Percentiles rank a stretch among this genome's conserved stretches.
Evolutionary conservation across 2,888 invertebrate genomes (phyloP).

Genomic region (Scaptomyza polygonia): DNA sequence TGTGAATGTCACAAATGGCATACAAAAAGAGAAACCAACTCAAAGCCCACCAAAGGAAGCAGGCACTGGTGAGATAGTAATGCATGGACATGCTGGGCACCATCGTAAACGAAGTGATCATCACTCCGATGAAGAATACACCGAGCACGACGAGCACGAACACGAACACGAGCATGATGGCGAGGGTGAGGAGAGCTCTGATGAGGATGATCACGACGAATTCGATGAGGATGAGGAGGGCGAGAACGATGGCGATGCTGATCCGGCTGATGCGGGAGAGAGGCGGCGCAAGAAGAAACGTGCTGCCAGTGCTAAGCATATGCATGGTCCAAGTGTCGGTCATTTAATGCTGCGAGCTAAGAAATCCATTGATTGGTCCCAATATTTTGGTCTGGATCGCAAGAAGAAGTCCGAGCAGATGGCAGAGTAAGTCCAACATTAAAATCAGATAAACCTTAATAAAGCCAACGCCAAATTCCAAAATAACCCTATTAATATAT

Average conservation of each 20-base stretch:
- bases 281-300: conserved; percentile 84
- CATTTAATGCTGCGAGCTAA: conserved; percentile 86
- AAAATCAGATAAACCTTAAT: too few species aligned
- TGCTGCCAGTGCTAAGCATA: conserved; percentile 55
- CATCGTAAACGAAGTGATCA: conserved; percentile 82
- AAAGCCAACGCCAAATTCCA: too few species aligned
- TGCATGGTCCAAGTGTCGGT: conserved; percentile 61
- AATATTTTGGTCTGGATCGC: conserved; percentile 94
- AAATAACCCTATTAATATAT: too few species aligned
- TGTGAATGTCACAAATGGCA: conserved; percentile 55
- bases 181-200: conserved; percentile 80
- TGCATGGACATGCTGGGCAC: conserved; percentile 75
- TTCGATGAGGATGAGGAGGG: conserved; percentile 76
- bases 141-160: conserved; percentile 77
- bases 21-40: conserved; percentile 25
- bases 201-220: conserved; percentile 83
- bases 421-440: conserved; percentile 47
- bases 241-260: conserved; percentile 43
- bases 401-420: conserved; percentile 86
- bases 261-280: conserved; percentile 81
- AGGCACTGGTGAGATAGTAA: conserved; percentile 66
- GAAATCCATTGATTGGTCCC: conserved; percentile 94
- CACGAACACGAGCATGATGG: conserved; percentile 68
- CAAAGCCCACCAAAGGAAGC: conserved; percentile 24
- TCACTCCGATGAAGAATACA: conserved; percentile 71